Evolutionary conservation across 2,797 vertebrate genomes (phyloP).

Genomic region (Dendrocincla tyrannina): DNA sequence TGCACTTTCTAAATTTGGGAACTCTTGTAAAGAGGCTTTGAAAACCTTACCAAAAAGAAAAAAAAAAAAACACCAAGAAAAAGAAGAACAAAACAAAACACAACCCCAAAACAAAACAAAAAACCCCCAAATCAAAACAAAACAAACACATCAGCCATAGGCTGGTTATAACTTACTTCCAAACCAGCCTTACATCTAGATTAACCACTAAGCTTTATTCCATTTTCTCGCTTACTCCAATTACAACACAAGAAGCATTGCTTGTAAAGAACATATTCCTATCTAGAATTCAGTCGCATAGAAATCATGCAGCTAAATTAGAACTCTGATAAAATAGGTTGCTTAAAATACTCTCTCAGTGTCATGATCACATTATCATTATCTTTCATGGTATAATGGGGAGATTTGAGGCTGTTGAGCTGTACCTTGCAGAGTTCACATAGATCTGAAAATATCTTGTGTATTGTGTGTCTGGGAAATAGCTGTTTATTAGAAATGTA

Average conservation of each 20-base stretch:
- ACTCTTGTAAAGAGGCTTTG: neutral
- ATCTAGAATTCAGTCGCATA: neutral
- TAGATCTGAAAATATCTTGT: neutral
- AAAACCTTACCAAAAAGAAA: neutral
- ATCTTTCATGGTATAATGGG: neutral
- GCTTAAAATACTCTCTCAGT: neutral
- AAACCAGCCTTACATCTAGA: neutral
- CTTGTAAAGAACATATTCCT: neutral
- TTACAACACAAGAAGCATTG: neutral
- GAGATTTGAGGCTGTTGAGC: neutral
- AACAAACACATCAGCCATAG: too few species aligned
- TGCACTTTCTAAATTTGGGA: neutral
- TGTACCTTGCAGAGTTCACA: neutral
- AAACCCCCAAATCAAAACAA: too few species aligned
- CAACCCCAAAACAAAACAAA: too few species aligned
- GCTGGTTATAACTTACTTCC: neutral
- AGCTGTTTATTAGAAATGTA: neutral
- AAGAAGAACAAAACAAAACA: too few species aligned
- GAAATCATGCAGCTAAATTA: neutral
- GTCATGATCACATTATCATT: neutral
- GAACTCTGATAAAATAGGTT: neutral
- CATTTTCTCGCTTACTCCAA: neutral
- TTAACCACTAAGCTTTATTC: neutral
- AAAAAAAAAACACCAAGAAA: rapidly evolving
- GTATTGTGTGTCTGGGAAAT: neutral